Percentiles rank a stretch among this genome's conserved stretches.
phyloP scores from a whole-genome alignment of 1,140 invertebrate genomes.

The Drosophila watanabei region DNA sequence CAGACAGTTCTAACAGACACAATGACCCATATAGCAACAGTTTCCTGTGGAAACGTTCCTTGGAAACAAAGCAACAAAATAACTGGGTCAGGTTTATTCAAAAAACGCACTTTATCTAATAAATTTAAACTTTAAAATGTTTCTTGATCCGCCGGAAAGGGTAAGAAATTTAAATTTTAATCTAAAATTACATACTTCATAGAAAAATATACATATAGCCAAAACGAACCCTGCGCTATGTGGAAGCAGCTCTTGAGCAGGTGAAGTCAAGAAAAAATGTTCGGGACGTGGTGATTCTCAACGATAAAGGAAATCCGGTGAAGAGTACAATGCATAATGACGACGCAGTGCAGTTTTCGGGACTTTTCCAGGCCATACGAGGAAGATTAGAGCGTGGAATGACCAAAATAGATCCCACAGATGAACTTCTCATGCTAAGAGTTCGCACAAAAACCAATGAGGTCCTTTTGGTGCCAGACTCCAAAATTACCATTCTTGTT shows the following conservation, averaged over 20 bases:
- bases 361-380: slow-evolving; percentile 65
- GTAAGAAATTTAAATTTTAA: slow-evolving; percentile 17
- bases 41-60: slow-evolving; percentile 9
- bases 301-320: slow-evolving; percentile 72
- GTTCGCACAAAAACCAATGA: slow-evolving; percentile 74
- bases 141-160: slow-evolving; percentile 38
- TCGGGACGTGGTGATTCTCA: slow-evolving; percentile 70
- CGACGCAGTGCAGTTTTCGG: slow-evolving; percentile 61
- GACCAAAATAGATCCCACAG: slow-evolving; percentile 67
- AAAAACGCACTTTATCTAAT: neutral
- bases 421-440: slow-evolving; percentile 72
- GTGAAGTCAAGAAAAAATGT: slow-evolving; percentile 68
- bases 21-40: slow-evolving; percentile 48
- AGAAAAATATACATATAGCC: slow-evolving; percentile 36
- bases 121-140: slow-evolving; percentile 29
- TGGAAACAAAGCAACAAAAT: slow-evolving; percentile 29
- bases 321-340: slow-evolving; percentile 68
- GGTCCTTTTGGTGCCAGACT: slow-evolving; percentile 71
- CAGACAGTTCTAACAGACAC: slow-evolving; percentile 3
- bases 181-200: neutral
- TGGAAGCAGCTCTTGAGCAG: slow-evolving; percentile 67
- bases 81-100: slow-evolving; percentile 3
- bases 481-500: slow-evolving; percentile 78
- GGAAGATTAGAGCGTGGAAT: slow-evolving; percentile 68
- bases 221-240: slow-evolving; percentile 62